Base-by-base conservation (phyloP, 1,140 invertebrate species). In the Drosophila sulfurigaster region DNA sequence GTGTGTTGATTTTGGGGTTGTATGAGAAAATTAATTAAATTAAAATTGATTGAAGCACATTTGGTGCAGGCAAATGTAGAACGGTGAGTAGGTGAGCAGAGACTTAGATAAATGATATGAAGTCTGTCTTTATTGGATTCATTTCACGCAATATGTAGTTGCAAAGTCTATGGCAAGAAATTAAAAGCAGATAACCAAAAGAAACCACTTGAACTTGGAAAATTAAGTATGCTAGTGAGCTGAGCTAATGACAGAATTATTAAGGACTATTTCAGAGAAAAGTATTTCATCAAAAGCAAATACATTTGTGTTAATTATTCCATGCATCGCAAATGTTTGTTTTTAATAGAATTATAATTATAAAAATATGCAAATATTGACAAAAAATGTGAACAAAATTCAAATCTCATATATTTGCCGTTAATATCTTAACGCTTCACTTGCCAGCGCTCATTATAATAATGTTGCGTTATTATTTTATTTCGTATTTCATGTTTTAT, bases 41-140 rank as follows among this genome's bases (percentile, higher is more conserved):
- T 87, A 82, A 87, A 87, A 82, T 82, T 88, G 82, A 87, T 87
- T 82, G 78, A 56, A 46, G 72, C 52, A 77, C 76, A 83, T 88
- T 79, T 66, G 45, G 35, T 20, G 15, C 76, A 88, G 82, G 52
- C 65, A 49, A 71, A 59, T 48, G 25, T 35, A 5, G 7, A 5
- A 43, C 20, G n/a, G 66, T 25, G 20, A 25, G 20, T 25, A 64
- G 5, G 16, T 35, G 7, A 2, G 20, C 20, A 15, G 11, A 5
- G 48, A 28, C 48, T 10, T 10, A 13, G 41, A 54, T 59, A 54
- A 57, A 71, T 78, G 65, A 66, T 60, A 68, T 54, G 7, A 54
- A 52, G 56, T 68, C 7, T 58, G 16, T 20, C 48, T 74, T 60
- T 68, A 68, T 69, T 56, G 49, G 11, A 56, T n/a, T 41, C 35